A percentile compares a stretch with the other conserved stretches of the same genome.
phyloP scores from a whole-genome alignment of 2,113 vertebrate genomes.

The Ifrita kowaldi region DNA sequence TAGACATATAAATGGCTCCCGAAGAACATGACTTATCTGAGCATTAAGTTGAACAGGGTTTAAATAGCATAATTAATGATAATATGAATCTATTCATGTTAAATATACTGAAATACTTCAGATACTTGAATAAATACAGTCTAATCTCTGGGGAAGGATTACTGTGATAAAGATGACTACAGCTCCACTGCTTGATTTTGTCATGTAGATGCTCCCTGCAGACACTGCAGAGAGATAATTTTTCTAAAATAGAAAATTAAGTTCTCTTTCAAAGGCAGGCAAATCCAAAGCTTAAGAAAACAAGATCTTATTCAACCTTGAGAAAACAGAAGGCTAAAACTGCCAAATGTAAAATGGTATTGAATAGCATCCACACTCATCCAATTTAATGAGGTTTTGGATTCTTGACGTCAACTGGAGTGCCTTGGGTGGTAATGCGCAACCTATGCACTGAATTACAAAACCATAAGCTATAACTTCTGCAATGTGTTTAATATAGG shows the following conservation, averaged over 20 bases:
- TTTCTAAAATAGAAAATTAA: constrained; percentile 51
- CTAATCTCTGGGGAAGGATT: constrained; percentile 51
- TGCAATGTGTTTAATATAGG: neutral
- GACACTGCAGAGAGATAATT: constrained; percentile 27
- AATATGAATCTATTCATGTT: constrained; percentile 28
- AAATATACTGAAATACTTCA: constrained; percentile 52
- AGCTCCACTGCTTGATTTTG: constrained; percentile 39
- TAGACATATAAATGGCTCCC: constrained; percentile 16
- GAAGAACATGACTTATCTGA: constrained; percentile 21
- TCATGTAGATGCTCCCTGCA: constrained; percentile 28
- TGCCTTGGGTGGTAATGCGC: neutral
- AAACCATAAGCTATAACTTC: neutral
- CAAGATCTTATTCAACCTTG: constrained; percentile 29
- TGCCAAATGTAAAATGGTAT: constrained; percentile 38
- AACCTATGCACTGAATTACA: neutral
- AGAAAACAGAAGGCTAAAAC: constrained; percentile 21
- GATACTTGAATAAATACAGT: constrained; percentile 42
- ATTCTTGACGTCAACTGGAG: neutral
- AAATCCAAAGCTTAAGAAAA: constrained; percentile 56
- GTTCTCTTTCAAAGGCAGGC: constrained; percentile 24
- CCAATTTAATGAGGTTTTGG: constrained; percentile 34
- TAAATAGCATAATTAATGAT: constrained; percentile 56
- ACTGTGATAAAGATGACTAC: constrained; percentile 44
- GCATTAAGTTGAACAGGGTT: constrained; percentile 18
- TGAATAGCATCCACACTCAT: constrained; percentile 25